A percentile compares a stretch with the other conserved stretches of the same genome.
Conservation (phyloP, 2,888 invertebrate species). For the Athalia cordata region DNA sequence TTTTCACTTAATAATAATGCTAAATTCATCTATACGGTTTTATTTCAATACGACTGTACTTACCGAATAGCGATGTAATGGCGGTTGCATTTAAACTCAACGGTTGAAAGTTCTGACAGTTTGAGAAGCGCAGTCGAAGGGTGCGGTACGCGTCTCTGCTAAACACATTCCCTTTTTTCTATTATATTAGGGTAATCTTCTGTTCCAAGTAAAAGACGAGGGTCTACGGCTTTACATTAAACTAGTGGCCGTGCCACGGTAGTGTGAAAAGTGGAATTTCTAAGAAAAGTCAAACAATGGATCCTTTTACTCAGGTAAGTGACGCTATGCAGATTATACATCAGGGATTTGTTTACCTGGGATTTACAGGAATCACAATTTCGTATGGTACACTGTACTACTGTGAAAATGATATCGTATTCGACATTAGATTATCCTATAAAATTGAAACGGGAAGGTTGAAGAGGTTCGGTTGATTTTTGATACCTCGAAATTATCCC, state of each 20-base stretch:
- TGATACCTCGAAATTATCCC: no score
- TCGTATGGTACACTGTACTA: background rate
- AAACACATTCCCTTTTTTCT: background rate
- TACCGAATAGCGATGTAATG: conserved; percentile 48
- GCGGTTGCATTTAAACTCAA: conserved; percentile 67
- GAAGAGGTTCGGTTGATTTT: no score
- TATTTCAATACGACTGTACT: background rate
- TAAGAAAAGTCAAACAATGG: conserved; percentile 73
- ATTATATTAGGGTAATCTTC: background rate
- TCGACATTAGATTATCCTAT: background rate
- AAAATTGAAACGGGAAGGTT: no score
- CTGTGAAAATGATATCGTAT: background rate
- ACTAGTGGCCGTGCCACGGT: background rate
- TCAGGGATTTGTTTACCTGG: conserved; percentile 38
- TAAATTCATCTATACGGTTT: background rate
- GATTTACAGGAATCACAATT: background rate
- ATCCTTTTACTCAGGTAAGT: conserved; percentile 81
- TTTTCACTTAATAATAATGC: background rate
- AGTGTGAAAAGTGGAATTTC: conserved; percentile 21
- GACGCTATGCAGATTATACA: conserved; percentile 44
- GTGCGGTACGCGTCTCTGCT: conserved; percentile 26
- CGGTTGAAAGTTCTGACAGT: conserved; percentile 57
- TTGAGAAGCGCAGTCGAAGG: conserved; percentile 10
- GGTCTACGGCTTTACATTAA: conserved; percentile 42
- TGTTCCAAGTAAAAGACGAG: conserved; percentile 7